Conservation (phyloP, 2,888 invertebrate genomes). For the Lydus trimaculatus region DNA sequence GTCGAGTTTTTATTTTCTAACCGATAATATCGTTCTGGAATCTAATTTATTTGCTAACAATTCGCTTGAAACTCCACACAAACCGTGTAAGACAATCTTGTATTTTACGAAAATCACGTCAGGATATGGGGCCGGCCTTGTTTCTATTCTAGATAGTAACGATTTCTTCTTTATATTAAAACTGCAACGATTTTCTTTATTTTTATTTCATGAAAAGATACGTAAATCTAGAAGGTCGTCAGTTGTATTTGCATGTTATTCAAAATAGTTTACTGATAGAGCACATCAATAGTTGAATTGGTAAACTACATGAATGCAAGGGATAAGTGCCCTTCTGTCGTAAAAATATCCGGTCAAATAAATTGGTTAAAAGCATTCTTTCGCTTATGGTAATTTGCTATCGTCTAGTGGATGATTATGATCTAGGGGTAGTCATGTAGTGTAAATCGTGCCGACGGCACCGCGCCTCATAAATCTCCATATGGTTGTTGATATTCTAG, state of each 20-base stretch:
- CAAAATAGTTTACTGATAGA: neutral
- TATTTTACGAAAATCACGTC: constrained; percentile 10
- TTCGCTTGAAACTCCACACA: constrained; percentile 7
- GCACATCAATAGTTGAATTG: neutral
- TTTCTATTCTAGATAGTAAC: constrained; percentile 10
- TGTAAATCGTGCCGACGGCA: neutral
- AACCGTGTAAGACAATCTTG: constrained; percentile 10
- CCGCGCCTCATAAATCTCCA: constrained; percentile 6
- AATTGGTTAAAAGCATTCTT: constrained; percentile 22
- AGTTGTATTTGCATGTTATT: neutral
- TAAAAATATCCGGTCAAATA: constrained; percentile 17
- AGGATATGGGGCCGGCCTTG: neutral
- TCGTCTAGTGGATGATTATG: constrained; percentile 14
- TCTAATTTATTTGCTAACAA: constrained; percentile 11
- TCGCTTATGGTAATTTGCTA: constrained; percentile 21
- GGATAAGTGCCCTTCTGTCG: neutral
- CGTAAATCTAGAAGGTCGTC: neutral
- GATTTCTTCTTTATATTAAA: constrained; percentile 5
- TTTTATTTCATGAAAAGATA: neutral
- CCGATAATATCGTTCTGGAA: constrained; percentile 2
- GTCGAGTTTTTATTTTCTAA: neutral
- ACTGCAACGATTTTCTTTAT: neutral
- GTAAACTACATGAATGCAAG: neutral
- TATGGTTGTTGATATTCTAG: constrained; percentile 8
- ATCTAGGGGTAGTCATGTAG: neutral